These are phyloP conservation scores for Scophthalmus maximus DNA, from an alignment of 2,113 vertebrate genomes.

Conservation along the genomic window DNA sequence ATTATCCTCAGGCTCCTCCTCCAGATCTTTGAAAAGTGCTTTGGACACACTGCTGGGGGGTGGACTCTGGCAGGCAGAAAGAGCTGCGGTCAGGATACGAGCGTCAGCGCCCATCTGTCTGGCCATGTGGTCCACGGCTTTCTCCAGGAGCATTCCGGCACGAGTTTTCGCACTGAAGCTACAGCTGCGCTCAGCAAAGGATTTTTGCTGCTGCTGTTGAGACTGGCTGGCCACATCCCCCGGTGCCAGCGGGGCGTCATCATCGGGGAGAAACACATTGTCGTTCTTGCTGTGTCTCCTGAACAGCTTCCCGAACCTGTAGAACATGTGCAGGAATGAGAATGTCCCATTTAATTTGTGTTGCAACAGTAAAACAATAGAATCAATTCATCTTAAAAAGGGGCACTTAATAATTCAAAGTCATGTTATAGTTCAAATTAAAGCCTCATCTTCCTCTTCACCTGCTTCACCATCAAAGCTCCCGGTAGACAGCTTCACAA, in stretches of 20 bases:
- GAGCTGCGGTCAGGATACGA: slow-evolving; percentile 91
- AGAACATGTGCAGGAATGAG: background rate
- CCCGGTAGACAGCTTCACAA: slow-evolving; percentile 90
- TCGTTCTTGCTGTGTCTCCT: slow-evolving; percentile 82
- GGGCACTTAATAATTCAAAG: too few relatives aligned
- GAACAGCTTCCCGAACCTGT: slow-evolving; percentile 81
- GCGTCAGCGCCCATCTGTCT: slow-evolving; percentile 96
- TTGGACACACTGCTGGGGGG: slow-evolving; percentile 48
- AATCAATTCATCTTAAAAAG: too few relatives aligned
- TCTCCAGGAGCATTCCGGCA: slow-evolving; percentile 91
- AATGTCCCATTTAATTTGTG: too few relatives aligned
- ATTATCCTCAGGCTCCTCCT: slow-evolving; percentile 70
- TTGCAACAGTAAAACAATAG: too few relatives aligned
- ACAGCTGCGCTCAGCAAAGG: slow-evolving; percentile 92
- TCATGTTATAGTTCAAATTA: too few relatives aligned
- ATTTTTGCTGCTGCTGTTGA: slow-evolving; percentile 89
- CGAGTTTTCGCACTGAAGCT: slow-evolving; percentile 94
- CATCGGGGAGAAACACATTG: slow-evolving; percentile 79
- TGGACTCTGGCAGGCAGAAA: slow-evolving; percentile 81
- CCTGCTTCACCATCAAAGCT: slow-evolving; percentile 86
- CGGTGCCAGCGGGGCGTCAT: slow-evolving; percentile 50
- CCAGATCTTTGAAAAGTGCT: slow-evolving; percentile 77
- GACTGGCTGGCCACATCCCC: slow-evolving; percentile 80
- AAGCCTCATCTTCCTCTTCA: slow-evolving; percentile 69
- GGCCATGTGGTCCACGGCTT: slow-evolving; percentile 89